Percentiles rank a stretch among this genome's conserved stretches.
phyloP scores from a whole-genome alignment of 2,888 invertebrate genomes.

The Amphimallon solstitiale region DNA sequence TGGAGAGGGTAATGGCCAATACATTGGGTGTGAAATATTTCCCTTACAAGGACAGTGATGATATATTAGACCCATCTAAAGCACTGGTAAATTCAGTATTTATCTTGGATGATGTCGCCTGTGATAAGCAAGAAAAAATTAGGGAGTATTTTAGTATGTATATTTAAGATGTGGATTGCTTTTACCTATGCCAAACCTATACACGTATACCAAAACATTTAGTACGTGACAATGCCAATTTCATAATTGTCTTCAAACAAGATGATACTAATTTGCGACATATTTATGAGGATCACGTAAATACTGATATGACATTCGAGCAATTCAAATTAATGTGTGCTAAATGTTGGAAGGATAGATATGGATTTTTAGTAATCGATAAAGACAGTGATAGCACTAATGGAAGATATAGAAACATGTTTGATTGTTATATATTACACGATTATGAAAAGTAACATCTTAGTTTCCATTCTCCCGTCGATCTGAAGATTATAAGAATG shows the following conservation, averaged over 20 bases:
- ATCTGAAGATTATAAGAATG: neutral
- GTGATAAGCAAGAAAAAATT: too few species aligned
- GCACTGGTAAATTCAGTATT: conserved; percentile 54
- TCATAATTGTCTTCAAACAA: conserved; percentile 41
- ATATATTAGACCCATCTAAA: conserved; percentile 45
- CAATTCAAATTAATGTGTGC: conserved; percentile 50
- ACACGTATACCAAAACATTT: conserved; percentile 54
- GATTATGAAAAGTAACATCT: too few species aligned
- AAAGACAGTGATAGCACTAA: conserved; percentile 49
- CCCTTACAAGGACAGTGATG: conserved; percentile 45
- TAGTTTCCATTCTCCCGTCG: too few species aligned
- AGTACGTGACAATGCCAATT: conserved; percentile 54
- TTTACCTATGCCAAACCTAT: too few species aligned
- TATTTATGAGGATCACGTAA: conserved; percentile 39
- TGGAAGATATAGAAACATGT: conserved; percentile 27
- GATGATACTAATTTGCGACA: conserved; percentile 51
- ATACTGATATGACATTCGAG: too few species aligned
- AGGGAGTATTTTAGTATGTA: too few species aligned
- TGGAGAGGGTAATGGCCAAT: conserved; percentile 45
- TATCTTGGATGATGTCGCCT: conserved; percentile 59
- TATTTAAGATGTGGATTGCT: too few species aligned
- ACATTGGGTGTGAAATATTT: conserved; percentile 48
- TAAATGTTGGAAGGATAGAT: too few species aligned
- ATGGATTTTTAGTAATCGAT: conserved; percentile 51
- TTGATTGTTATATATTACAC: conserved; percentile 2